Evolutionary conservation across 2,888 invertebrate genomes (phyloP).

Genomic region (Eilema sororculum): DNA sequence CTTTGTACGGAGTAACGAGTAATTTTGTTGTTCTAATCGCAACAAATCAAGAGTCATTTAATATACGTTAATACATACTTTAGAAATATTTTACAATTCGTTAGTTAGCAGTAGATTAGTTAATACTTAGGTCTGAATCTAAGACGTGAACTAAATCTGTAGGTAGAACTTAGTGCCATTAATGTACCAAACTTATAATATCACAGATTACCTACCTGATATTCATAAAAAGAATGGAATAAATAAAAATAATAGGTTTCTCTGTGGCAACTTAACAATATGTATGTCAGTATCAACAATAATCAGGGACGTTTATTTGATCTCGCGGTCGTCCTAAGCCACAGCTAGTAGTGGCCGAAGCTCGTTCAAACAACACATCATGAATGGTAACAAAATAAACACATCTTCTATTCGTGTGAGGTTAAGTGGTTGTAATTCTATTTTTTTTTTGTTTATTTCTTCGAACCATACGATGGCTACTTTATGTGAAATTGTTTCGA

Average conservation of each 20-base stretch:
- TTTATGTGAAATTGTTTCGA: conserved; percentile 53
- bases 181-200: too few relatives aligned
- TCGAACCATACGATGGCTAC: conserved; percentile 52
- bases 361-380: conserved; percentile 47
- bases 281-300: neutral
- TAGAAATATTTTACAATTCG: too few relatives aligned
- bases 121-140: too few relatives aligned
- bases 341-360: conserved; percentile 28
- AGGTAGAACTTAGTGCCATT: too few relatives aligned
- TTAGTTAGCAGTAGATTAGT: too few relatives aligned
- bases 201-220: too few relatives aligned
- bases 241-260: neutral
- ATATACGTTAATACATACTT: too few relatives aligned
- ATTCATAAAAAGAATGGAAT: neutral
- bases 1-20: too few relatives aligned
- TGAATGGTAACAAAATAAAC: conserved; percentile 71
- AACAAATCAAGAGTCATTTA: too few relatives aligned
- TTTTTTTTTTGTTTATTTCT: conserved; percentile 66
- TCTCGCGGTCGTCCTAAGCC: neutral
- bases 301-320: neutral
- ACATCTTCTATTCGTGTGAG: conserved; percentile 67
- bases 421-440: conserved; percentile 67
- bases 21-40: too few relatives aligned
- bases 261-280: neutral
- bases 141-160: too few relatives aligned